These are phyloP conservation scores for Chrysogorgia sp. DNA, from an alignment of 92 coral and sea anemone genomes.

Conservation along the genomic window DNA sequence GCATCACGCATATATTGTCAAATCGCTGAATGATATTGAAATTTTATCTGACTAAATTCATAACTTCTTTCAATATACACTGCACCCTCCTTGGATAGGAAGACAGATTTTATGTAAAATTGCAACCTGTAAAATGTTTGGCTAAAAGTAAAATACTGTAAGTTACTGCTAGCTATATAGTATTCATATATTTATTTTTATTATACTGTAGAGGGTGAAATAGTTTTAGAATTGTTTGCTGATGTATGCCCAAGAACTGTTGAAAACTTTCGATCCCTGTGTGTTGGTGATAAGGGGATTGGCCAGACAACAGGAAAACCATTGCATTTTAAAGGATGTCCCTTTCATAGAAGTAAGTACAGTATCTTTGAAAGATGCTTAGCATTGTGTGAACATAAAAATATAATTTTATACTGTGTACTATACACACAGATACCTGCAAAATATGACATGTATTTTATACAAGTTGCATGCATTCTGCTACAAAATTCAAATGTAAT, in stretches of 20 bases:
- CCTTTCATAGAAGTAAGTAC: conserved; percentile 94
- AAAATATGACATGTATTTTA: too few relatives aligned
- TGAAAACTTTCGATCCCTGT: conserved; percentile 89
- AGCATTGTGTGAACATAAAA: too few relatives aligned
- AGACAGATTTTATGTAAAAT: neutral
- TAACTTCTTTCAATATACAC: neutral
- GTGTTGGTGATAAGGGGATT: conserved; percentile 86
- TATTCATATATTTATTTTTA: neutral
- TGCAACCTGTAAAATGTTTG: neutral
- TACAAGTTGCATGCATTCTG: neutral
- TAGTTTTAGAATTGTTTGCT: conserved; percentile 78
- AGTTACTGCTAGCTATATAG: neutral
- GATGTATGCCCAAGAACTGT: conserved; percentile 88
- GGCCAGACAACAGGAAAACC: conserved; percentile 69
- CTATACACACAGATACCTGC: too few relatives aligned
- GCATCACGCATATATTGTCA: too few relatives aligned
- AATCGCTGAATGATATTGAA: too few relatives aligned
- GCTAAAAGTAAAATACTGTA: neutral
- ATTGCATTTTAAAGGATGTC: conserved; percentile 84
- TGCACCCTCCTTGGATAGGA: too few relatives aligned
- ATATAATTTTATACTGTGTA: too few relatives aligned
- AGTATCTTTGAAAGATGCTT: too few relatives aligned
- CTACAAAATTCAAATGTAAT: too few relatives aligned
- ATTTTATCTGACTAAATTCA: too few relatives aligned
- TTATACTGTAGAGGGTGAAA: conserved; percentile 69